Evolutionary conservation across 1,140 invertebrate genomes (phyloP).

Genomic region (Wiebesia pumilae): DNA sequence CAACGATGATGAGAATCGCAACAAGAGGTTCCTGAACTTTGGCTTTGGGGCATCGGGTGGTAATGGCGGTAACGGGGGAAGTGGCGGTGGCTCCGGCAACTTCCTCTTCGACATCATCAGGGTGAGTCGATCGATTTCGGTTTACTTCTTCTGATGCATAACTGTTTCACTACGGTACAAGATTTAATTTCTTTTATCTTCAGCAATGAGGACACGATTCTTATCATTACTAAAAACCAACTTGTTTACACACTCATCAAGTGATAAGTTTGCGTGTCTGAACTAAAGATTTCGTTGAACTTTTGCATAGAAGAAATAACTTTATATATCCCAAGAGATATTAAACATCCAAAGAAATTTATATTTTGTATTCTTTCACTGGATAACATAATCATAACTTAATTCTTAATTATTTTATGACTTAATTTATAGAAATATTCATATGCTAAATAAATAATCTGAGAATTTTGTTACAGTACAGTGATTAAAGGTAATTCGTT

Average conservation of each 20-base stretch:
- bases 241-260: not conserved
- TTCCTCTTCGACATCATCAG: slow-evolving; percentile 91
- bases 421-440: not conserved
- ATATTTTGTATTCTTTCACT: not conserved
- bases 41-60: slow-evolving; percentile 75
- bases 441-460: not conserved
- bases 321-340: too few relatives aligned
- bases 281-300: not conserved
- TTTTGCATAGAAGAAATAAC: not conserved
- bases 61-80: slow-evolving; percentile 74
- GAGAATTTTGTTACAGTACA: too few relatives aligned
- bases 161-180: too few relatives aligned
- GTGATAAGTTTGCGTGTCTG: too few relatives aligned
- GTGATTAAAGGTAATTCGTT: too few relatives aligned
- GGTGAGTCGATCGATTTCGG: slow-evolving; percentile 77
- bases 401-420: not conserved
- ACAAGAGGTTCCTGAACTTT: slow-evolving; percentile 87
- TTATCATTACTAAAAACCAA: not conserved
- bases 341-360: not conserved
- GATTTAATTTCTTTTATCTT: too few relatives aligned
- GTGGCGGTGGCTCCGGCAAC: slow-evolving; percentile 85
- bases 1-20: slow-evolving; percentile 84
- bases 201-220: not conserved
- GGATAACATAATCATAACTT: too few relatives aligned
- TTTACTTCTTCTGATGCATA: too few relatives aligned